Evolutionary conservation across 2,113 vertebrate species (phyloP).

Genomic region (Hydropotes inermis): DNA sequence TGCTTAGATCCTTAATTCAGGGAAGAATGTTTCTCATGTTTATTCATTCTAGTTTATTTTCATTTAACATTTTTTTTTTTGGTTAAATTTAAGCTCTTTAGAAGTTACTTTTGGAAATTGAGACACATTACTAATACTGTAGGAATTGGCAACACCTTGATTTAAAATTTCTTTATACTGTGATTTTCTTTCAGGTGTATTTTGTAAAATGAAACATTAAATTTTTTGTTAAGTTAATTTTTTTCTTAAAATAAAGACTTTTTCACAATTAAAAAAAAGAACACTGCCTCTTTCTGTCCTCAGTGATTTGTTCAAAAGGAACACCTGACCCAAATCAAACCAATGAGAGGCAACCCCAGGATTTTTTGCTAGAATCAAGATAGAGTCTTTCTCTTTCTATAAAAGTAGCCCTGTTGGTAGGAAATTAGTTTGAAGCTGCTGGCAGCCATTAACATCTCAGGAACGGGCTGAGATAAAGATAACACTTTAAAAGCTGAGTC

Average conservation of each 20-base stretch:
- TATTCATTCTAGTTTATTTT: constrained; percentile 71
- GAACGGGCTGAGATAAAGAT: neutral
- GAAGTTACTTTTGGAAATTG: constrained; percentile 73
- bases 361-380: neutral
- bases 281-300: neutral
- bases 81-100: constrained; percentile 75
- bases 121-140: constrained; percentile 76
- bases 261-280: constrained; percentile 58
- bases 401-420: neutral
- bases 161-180: constrained; percentile 75
- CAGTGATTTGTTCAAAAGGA: neutral
- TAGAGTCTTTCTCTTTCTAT: neutral
- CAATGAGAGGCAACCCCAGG: neutral
- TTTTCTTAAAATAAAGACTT: constrained; percentile 78
- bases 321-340: neutral
- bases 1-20: constrained; percentile 73
- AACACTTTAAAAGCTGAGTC: neutral
- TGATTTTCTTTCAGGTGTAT: constrained; percentile 72
- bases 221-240: constrained; percentile 75
- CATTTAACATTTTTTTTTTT: constrained; percentile 69
- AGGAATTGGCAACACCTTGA: constrained; percentile 74
- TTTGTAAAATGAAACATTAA: constrained; percentile 76
- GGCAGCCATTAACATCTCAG: neutral
- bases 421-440: neutral
- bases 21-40: constrained; percentile 68